Evolutionary conservation across 2,797 vertebrate genomes (phyloP), one percentile per base, ranked within the genome.

Genomic region (Microtus agrestis): DNA sequence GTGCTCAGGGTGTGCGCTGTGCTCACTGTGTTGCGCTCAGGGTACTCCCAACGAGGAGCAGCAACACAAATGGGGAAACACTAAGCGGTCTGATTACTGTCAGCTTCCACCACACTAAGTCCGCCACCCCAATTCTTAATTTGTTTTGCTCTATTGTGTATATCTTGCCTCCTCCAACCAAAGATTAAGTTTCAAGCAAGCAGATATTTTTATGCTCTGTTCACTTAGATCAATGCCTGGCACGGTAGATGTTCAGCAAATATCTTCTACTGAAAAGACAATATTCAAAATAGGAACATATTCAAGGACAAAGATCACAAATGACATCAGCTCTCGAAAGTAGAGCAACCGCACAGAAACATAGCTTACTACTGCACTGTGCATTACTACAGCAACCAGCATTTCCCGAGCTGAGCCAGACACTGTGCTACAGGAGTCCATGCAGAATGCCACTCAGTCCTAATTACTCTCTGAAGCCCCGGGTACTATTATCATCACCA

Each of bases 231-330:
- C 51, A 91, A 61, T 92, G 74, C 61, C 61, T 92, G 73, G 51
- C 37, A 93, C 1, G 80, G 54, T 10, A 67, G 43, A 23, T 94
- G 15, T 80, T 96, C 51, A 87, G 54, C 84, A 89, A 97, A 31
- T 59, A 93, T n/a, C 69, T 89, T 9, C 84, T 88, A 63, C 46
- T 87, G 43, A 95, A 93, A 96, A 92, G 51, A n/a, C 56, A 94
- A 8, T 82, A 89, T 86, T 88, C 88, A 95, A 96, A 93, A 85
- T 11, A 92, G n/a, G 4, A 59, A 95, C 69, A 88, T 40, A 65
- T 31, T 92, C 82, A 92, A 37, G n/a, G 89, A 61, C 84, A 96
- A 95, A 92, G 48, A 91, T 63, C 79, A 84, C 71, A 92, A 56
- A 92, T 71, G n/a, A 31, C 63, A 86, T 90, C 74, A 82, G 54